Evolutionary conservation across 2,888 invertebrate species (phyloP), one percentile per base, ranked within the genome.

Genomic region (Flexamia atlantica): DNA sequence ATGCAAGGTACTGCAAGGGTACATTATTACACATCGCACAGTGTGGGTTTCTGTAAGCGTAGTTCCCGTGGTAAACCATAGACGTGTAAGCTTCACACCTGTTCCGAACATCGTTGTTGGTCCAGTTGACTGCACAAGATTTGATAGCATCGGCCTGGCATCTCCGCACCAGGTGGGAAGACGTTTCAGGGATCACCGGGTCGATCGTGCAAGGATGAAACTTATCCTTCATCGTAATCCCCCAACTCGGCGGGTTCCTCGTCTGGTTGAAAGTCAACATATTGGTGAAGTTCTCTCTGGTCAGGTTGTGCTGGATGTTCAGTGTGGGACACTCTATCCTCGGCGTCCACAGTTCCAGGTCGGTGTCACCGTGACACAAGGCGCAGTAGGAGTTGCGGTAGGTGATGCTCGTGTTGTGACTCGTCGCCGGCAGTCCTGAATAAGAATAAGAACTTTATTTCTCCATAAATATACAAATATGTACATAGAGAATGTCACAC

Each of bases 21-120:
- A 90, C 89, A 57, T 89, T 88, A 87, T 91, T 91, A 87, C 91
- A 91, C 53, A 90, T 87, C 28, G 91, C 91, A 86, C 91, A 91
- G 85, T 91, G 91, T 0, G 89, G 89, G 86, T 91, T 91, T 82
- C 90, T 88, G 87, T 90, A 91, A 1, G 89, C 88, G 17, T 88
- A 87, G 23, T 88, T 87, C n/a, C 88, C 88, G 81, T 89, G 87
- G 87, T 90, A 91, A 17, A 90, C 90, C 23, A 89, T 88, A 3
- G 90, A 89, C 5, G 90, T 91, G 88, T 91, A 91, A 23, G 90
- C 90, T 82, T 89, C 88, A 85, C 91, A 91, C 5, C 88, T 86
- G 17, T 86, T 86, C 20, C 88, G 83, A 46, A 90, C 89, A 28
- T 89, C 89, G 0, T 88, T 88, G 80, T 90, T 89, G 0, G 89